These are phyloP conservation scores for Laticauda laticaudata DNA, from an alignment of 2,113 vertebrate species.

Conservation along the genomic window DNA sequence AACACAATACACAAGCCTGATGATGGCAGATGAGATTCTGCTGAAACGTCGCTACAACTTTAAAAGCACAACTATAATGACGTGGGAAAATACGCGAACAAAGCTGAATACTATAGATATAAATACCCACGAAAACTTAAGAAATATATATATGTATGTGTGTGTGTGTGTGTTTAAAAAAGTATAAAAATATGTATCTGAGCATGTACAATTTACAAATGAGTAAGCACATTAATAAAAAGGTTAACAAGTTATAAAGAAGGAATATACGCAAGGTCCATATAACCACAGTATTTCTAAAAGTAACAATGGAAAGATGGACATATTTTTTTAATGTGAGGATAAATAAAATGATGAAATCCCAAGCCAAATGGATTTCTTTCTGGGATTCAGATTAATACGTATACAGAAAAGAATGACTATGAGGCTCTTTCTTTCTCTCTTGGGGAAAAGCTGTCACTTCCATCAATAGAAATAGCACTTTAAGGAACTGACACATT, in stretches of 20 bases:
- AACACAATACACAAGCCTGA: no score
- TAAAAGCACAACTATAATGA: no score
- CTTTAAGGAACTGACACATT: constrained; percentile 47
- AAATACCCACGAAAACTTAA: no score
- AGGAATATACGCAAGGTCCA: background rate
- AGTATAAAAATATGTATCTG: background rate
- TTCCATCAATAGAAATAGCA: constrained; percentile 55
- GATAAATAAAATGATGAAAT: constrained; percentile 50
- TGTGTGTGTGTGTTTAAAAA: background rate
- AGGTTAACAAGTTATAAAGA: background rate
- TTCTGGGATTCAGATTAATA: constrained; percentile 39
- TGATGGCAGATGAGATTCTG: no score
- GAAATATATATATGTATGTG: no score
- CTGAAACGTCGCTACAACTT: no score
- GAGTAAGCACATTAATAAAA: background rate
- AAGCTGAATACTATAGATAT: no score
- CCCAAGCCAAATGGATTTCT: constrained; percentile 27
- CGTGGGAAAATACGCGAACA: no score
- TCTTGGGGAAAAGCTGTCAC: constrained; percentile 56
- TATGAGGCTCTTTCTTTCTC: constrained; percentile 40
- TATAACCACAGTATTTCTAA: constrained; percentile 4
- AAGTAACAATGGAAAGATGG: background rate
- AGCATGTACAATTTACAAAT: background rate
- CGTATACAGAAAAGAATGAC: constrained; percentile 46
- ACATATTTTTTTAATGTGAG: constrained; percentile 30